These are phyloP conservation scores for Carpatolechia fugitivella DNA, from an alignment of 2,888 invertebrate species.

Conservation along the genomic window DNA sequence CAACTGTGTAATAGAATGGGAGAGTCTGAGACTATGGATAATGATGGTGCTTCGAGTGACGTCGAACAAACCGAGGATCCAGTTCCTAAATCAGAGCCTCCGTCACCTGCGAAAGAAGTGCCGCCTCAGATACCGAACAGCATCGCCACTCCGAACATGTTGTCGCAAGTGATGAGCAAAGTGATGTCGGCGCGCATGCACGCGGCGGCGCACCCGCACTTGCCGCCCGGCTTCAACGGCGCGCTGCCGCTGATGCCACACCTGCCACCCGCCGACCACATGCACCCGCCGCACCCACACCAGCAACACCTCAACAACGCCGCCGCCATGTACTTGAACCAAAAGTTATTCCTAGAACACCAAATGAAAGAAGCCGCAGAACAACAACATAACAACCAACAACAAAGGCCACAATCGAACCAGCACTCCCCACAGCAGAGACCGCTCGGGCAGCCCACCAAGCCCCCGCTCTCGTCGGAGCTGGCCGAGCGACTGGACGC, in stretches of 20 bases:
- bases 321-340: constrained; percentile 87
- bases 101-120: constrained; percentile 75
- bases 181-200: constrained; percentile 83
- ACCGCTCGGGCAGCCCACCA: constrained; percentile 65
- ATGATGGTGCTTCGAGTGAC: constrained; percentile 86
- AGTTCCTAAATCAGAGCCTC: constrained; percentile 79
- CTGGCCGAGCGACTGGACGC: constrained; percentile 88
- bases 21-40: constrained; percentile 86
- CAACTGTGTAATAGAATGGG: constrained; percentile 93
- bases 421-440: constrained; percentile 78
- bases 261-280: constrained; percentile 72
- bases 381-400: constrained; percentile 71
- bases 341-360: constrained; percentile 86
- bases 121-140: constrained; percentile 69
- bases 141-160: constrained; percentile 73
- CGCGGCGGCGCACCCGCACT: constrained; percentile 74
- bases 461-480: constrained; percentile 81
- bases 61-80: constrained; percentile 80
- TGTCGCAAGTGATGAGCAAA: constrained; percentile 83
- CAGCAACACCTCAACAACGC: constrained; percentile 82
- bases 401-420: constrained; percentile 80
- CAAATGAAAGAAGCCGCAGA: constrained; percentile 85
- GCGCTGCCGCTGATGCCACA: constrained; percentile 79
- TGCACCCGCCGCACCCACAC: constrained; percentile 77
- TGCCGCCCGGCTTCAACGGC: constrained; percentile 81